A percentile compares a stretch with the other conserved stretches of the same genome.
Conservation (phyloP, 2,113 vertebrate genomes). For the Ploceus nigricollis region DNA sequence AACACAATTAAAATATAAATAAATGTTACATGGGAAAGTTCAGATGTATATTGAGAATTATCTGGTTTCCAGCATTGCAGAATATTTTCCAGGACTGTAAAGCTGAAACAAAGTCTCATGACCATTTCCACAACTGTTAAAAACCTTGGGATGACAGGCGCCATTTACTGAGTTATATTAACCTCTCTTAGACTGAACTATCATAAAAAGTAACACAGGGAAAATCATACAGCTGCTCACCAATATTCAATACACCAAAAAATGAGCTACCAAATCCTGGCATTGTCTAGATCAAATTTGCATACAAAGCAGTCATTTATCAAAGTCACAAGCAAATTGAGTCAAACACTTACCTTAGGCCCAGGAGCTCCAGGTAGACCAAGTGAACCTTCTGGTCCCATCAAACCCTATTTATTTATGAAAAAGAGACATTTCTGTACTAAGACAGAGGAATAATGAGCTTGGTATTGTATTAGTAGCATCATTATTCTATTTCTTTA, state of each 20-base stretch:
- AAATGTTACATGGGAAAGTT: not conserved
- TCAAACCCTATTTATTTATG: slow-evolving; percentile 78
- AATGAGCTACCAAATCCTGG: not conserved
- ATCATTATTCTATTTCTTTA: not conserved
- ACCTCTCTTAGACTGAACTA: not conserved
- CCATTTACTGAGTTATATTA: not conserved
- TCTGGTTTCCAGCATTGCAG: not conserved
- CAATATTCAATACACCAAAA: not conserved
- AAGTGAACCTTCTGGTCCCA: slow-evolving; percentile 79
- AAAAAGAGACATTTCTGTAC: not conserved
- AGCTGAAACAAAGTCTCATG: not conserved
- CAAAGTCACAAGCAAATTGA: not conserved
- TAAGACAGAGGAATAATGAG: not conserved
- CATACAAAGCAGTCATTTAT: not conserved
- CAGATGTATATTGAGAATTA: slow-evolving; percentile 1
- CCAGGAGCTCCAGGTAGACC: slow-evolving; percentile 83
- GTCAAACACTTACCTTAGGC: slow-evolving; percentile 76
- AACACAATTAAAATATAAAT: slow-evolving; percentile 41
- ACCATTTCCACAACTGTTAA: not conserved
- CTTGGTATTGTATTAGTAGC: not conserved
- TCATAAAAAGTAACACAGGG: not conserved
- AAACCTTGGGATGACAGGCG: not conserved
- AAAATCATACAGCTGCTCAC: not conserved
- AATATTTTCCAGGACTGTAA: slow-evolving; percentile 16
- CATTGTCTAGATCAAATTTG: not conserved